Evolutionary conservation across 2,113 vertebrate species (phyloP).

Genomic region (Lynx canadensis): DNA sequence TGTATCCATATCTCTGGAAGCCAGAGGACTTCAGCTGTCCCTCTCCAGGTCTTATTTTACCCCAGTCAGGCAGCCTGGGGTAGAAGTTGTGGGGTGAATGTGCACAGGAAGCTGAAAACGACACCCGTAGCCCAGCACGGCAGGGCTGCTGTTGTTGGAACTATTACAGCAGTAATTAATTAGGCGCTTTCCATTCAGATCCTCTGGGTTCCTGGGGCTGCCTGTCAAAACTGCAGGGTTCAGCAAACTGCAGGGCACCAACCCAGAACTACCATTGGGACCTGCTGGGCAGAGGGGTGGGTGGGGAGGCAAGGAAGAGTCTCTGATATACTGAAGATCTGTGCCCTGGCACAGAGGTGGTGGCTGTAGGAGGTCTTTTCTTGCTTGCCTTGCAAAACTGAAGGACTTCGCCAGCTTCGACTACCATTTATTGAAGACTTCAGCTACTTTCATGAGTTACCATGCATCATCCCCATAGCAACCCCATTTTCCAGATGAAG

Average conservation of each 20-base stretch:
- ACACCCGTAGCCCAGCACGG: background rate
- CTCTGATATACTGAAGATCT: background rate
- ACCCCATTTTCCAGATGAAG: background rate
- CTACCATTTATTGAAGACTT: background rate
- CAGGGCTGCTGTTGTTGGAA: background rate
- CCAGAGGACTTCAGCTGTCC: background rate
- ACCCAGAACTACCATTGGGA: background rate
- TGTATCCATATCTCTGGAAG: background rate
- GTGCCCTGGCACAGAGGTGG: fast-evolving
- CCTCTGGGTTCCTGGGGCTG: conserved; percentile 22
- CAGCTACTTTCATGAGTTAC: background rate
- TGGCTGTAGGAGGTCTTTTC: background rate
- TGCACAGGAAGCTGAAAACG: background rate
- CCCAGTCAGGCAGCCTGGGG: too few relatives aligned
- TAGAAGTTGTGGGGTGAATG: background rate
- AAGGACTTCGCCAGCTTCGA: background rate
- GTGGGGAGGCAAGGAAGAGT: background rate
- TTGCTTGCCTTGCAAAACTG: background rate
- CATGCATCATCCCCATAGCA: background rate
- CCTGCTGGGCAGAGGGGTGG: fast-evolving
- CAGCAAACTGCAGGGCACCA: conserved; percentile 40
- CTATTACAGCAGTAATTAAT: conserved; percentile 54
- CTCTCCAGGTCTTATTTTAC: background rate
- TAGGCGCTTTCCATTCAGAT: background rate
- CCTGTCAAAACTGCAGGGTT: conserved; percentile 54